phyloP scores from a whole-genome alignment of 2,113 vertebrate genomes.

The Coryphaenoides rupestris region DNA sequence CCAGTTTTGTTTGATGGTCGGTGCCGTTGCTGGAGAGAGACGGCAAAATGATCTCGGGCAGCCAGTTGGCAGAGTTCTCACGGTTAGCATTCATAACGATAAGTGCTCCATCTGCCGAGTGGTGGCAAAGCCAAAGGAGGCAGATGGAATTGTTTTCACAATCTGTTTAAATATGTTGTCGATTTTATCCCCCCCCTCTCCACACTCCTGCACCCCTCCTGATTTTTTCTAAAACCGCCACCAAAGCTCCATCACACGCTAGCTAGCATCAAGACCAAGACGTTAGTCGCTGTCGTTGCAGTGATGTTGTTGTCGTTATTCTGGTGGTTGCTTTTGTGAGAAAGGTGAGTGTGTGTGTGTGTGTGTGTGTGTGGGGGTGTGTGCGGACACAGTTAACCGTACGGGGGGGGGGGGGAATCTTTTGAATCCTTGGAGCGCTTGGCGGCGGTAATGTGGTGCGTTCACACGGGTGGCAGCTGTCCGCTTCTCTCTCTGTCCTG shows the following conservation, averaged over 20 bases:
- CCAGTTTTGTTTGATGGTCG: slow-evolving; percentile 53
- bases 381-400: too few relatives aligned
- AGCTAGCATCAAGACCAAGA: slow-evolving; percentile 42
- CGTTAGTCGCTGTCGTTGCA: slow-evolving; percentile 26
- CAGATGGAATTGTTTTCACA: slow-evolving; percentile 80
- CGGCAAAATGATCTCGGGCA: slow-evolving; percentile 41
- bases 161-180: slow-evolving; percentile 77
- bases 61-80: slow-evolving; percentile 64
- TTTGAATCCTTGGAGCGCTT: too few relatives aligned
- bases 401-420: too few relatives aligned
- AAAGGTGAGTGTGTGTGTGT: too few relatives aligned
- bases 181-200: slow-evolving; percentile 43
- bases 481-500: too few relatives aligned
- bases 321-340: not conserved
- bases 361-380: too few relatives aligned
- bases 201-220: slow-evolving; percentile 57
- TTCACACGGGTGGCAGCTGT: too few relatives aligned
- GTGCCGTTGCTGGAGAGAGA: slow-evolving; percentile 40
- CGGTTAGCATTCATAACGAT: slow-evolving; percentile 71
- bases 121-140: slow-evolving; percentile 63
- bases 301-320: not conserved
- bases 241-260: slow-evolving; percentile 37
- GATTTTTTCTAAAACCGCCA: slow-evolving; percentile 61
- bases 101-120: slow-evolving; percentile 67
- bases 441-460: too few relatives aligned